A percentile compares a stretch with the other conserved stretches of the same genome.
Conservation (phyloP, 1,140 invertebrate genomes). For the Grapholita molesta region DNA sequence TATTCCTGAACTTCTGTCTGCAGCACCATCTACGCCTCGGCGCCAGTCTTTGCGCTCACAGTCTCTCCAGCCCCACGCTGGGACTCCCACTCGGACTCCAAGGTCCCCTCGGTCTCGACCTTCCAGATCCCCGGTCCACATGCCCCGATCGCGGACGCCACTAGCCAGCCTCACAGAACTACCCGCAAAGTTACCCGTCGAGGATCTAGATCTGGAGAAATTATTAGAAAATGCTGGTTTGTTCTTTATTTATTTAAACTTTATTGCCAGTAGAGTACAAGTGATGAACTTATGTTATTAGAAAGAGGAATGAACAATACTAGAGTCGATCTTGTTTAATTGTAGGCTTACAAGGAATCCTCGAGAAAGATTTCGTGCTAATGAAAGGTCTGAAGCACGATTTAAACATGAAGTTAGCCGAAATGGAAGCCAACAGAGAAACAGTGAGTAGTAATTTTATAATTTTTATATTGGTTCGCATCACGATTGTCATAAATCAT, state of each 20-base stretch:
- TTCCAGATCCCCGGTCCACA: background rate
- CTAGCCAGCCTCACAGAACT: background rate
- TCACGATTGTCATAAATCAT: too few relatives aligned
- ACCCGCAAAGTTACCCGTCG: background rate
- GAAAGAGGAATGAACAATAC: too few relatives aligned
- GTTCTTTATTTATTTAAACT: background rate
- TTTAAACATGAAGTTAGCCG: slow-evolving; percentile 56
- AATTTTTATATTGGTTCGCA: background rate
- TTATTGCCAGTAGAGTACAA: background rate
- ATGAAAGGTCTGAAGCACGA: slow-evolving; percentile 66
- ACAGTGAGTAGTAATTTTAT: slow-evolving; percentile 27
- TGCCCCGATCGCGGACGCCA: background rate
- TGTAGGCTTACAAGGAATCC: slow-evolving; percentile 54
- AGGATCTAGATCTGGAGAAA: slow-evolving; percentile 37
- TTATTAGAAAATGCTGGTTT: slow-evolving; percentile 52
- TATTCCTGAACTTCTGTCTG: background rate
- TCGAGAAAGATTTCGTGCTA: slow-evolving; percentile 62
- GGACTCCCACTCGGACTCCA: too few relatives aligned
- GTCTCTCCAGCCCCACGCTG: background rate
- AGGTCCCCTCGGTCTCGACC: background rate
- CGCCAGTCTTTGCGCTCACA: background rate
- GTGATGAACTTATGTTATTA: too few relatives aligned
- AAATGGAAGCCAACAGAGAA: slow-evolving; percentile 46
- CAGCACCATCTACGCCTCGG: background rate
- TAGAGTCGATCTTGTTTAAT: too few relatives aligned